These are phyloP conservation scores for Pelvicachromis taeniatus DNA, from an alignment of 2,113 vertebrate genomes.

Conservation along the genomic window DNA sequence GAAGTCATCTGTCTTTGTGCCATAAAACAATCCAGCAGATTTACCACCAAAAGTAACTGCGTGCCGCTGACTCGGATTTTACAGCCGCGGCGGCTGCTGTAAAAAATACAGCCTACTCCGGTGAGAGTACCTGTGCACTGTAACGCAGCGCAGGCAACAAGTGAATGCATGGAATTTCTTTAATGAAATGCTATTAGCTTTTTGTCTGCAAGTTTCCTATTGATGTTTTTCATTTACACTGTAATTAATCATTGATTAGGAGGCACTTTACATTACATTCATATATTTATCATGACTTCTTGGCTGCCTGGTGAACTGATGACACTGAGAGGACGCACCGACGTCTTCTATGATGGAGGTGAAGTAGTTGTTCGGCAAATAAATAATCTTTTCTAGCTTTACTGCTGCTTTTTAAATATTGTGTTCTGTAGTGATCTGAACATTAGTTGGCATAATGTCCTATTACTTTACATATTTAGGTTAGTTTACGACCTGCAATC, in stretches of 20 bases:
- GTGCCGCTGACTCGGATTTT: not conserved
- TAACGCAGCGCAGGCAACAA: not conserved
- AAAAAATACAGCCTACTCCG: not conserved
- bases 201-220: not conserved
- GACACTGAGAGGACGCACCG: not conserved
- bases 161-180: not conserved
- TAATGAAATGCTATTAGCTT: not conserved
- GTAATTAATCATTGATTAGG: not conserved
- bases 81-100: not conserved
- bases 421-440: not conserved
- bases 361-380: rapidly evolving
- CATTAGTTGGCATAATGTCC: not conserved
- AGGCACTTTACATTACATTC: not conserved
- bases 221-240: not conserved
- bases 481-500: rapidly evolving
- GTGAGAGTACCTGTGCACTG: not conserved
- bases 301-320: not conserved
- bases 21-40: slow-evolving; percentile 29
- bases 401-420: not conserved
- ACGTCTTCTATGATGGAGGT: not conserved
- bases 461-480: not conserved
- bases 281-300: not conserved
- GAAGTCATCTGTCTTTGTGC: slow-evolving; percentile 10
- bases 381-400: not conserved
- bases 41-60: slow-evolving; percentile 22